Evolutionary conservation across 2,113 vertebrate genomes (phyloP).

Genomic region (Microcebus ravelobensis): DNA sequence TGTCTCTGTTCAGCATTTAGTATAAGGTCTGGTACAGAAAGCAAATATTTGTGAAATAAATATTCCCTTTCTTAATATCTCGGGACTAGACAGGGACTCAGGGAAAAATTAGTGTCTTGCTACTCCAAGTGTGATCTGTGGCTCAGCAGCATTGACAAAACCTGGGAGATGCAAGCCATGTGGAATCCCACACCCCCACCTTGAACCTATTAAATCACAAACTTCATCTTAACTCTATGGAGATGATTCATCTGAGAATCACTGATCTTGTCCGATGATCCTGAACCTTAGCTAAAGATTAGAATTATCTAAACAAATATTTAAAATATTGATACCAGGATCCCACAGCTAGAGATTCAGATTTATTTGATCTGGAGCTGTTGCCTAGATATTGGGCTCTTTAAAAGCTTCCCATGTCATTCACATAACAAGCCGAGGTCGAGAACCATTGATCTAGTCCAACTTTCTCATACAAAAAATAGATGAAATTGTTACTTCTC

Average conservation of each 20-base stretch:
- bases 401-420: conserved; percentile 15
- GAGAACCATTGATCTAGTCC: background rate
- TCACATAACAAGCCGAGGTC: conserved; percentile 40
- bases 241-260: background rate
- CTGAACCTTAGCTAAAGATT: background rate
- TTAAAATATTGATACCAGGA: background rate
- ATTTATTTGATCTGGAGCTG: conserved; percentile 8
- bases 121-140: background rate
- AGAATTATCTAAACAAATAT: conserved; percentile 28
- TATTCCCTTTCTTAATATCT: background rate
- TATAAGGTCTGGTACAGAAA: background rate
- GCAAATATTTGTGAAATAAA: background rate
- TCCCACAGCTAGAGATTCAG: background rate
- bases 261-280: background rate
- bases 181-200: background rate
- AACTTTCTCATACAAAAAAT: conserved; percentile 36
- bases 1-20: background rate
- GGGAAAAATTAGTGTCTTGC: background rate
- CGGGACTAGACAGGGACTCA: background rate
- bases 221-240: background rate
- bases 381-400: conserved; percentile 36
- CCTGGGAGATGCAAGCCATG: background rate
- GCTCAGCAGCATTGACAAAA: background rate
- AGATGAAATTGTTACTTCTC: background rate
- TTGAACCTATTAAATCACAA: background rate